Evolutionary conservation across 2,113 vertebrate genomes (phyloP), one percentile per base, ranked within the genome.

Genomic region (Scomber japonicus): DNA sequence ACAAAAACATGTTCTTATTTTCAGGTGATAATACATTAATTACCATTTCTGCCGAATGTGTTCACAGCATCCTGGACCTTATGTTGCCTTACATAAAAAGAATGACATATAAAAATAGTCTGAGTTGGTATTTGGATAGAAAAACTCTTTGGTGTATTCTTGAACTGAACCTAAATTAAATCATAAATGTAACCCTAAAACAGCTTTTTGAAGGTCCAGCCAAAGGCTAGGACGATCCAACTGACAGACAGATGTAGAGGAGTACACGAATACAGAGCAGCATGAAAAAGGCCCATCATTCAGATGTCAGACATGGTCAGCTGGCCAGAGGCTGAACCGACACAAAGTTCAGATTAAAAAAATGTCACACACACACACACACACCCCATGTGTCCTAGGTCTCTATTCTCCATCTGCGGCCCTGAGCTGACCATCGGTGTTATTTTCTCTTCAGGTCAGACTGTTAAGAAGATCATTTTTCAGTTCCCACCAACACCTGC

Each of bases 351-450:
- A 27, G 24, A 27, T 27, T 27, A 27, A 27, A 48, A 44, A 81
- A 75, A 73, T 68, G 62, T 72, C 35, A 53, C 46, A 53, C 59
- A 54, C 53, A 46, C 70, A 30, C 54, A 59, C 44, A n/a, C n/a
- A n/a, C n/a, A n/a, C 65, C 83, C 97, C 96, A 96, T 96, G 95
- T 96, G 95, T 90, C 95, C 96, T 96, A 97, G 96, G 95, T 97
- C 97, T 96, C 97, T 96, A 97, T 98, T 97, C 95, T 99, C 96
- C 97, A 98, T 98, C 63, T 78, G 84, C 75, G 60, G 63, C 66
- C 19, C 30, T 11, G 11, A 6, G 15, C 53, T 51, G 24, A n/a
- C 24, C 61, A 31, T 30, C 24, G 11, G 30, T 16, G 30, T 53
- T 17, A 62, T n/a, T 76, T 27, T 30, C 49, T 65, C 70, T 65